Conservation (phyloP, 53 echinoderm and acorn worm species). For the Apostichopus leukothele region DNA sequence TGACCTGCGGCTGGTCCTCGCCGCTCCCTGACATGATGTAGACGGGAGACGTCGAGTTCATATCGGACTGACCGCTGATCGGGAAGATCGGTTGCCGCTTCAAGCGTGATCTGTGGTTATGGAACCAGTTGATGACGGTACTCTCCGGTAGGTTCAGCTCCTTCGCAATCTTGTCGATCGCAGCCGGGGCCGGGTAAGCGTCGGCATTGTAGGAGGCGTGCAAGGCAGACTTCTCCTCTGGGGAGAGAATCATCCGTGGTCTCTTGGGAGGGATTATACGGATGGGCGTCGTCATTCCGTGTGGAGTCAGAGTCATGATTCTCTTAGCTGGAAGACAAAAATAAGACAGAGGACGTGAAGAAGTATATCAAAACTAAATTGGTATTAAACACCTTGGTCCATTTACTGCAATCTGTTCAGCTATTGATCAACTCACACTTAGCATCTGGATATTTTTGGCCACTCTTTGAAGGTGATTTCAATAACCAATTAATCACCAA, state of each 20-base stretch:
- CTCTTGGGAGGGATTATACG: slow-evolving; percentile 78
- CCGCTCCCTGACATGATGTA: slow-evolving; percentile 42
- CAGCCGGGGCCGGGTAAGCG: slow-evolving; percentile 87
- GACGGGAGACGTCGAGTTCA: slow-evolving; percentile 39
- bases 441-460: too few species aligned
- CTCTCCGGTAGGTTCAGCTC: slow-evolving; percentile 80
- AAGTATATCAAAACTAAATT: too few species aligned
- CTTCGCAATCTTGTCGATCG: slow-evolving; percentile 83
- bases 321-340: slow-evolving; percentile 69
- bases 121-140: slow-evolving; percentile 99
- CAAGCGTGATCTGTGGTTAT: slow-evolving; percentile 92
- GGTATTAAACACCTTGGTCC: too few species aligned
- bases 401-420: too few species aligned
- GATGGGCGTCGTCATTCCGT: slow-evolving; percentile 37
- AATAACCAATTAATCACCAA: too few species aligned
- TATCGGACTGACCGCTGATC: background rate
- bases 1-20: slow-evolving; percentile 44
- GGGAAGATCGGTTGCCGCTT: slow-evolving; percentile 58
- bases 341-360: background rate
- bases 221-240: slow-evolving; percentile 86
- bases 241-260: slow-evolving; percentile 83
- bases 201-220: slow-evolving; percentile 77
- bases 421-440: background rate
- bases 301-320: slow-evolving; percentile 55
- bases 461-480: too few species aligned